Percentiles rank a stretch among this genome's conserved stretches.
These are phyloP conservation scores for Lycophotia porphyrea DNA, from an alignment of 2,888 invertebrate genomes.

Conservation along the genomic window DNA sequence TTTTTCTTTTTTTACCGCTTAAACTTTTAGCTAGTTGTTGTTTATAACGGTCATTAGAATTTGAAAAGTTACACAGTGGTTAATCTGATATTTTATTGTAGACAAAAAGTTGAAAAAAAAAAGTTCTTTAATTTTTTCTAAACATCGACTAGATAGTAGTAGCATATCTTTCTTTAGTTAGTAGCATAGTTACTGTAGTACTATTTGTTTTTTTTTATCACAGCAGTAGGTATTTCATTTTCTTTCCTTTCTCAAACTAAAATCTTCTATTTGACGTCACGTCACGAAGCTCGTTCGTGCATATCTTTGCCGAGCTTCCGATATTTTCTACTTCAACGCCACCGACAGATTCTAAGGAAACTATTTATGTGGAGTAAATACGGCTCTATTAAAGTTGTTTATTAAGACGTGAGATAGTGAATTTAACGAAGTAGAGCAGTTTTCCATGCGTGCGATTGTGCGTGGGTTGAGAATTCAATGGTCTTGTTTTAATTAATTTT, in stretches of 20 bases:
- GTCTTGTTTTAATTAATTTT: constrained; percentile 39
- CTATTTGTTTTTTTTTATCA: neutral
- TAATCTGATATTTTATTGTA: too few species aligned
- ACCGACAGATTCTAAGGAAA: constrained; percentile 52
- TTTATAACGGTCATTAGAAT: neutral
- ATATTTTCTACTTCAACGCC: constrained; percentile 62
- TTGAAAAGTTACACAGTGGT: constrained; percentile 1
- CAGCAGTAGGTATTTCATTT: neutral
- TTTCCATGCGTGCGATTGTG: constrained; percentile 50
- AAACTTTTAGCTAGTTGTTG: neutral
- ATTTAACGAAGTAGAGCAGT: constrained; percentile 62
- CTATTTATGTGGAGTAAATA: constrained; percentile 68
- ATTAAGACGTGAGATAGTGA: constrained; percentile 60
- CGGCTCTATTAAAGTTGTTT: constrained; percentile 63
- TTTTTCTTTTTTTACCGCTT: neutral
- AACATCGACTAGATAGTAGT: neutral
- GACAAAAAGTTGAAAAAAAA: neutral
- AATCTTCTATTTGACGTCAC: constrained; percentile 50
- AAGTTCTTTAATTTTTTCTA: neutral
- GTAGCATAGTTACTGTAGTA: neutral
- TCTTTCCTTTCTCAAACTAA: constrained; percentile 1
- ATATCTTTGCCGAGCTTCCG: constrained; percentile 57
- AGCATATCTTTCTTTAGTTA: neutral
- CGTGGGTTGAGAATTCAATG: constrained; percentile 37
- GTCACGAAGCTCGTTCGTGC: constrained; percentile 62